phyloP scores from a whole-genome alignment of 2,888 invertebrate genomes.

The Drosophila nr. fundita region DNA sequence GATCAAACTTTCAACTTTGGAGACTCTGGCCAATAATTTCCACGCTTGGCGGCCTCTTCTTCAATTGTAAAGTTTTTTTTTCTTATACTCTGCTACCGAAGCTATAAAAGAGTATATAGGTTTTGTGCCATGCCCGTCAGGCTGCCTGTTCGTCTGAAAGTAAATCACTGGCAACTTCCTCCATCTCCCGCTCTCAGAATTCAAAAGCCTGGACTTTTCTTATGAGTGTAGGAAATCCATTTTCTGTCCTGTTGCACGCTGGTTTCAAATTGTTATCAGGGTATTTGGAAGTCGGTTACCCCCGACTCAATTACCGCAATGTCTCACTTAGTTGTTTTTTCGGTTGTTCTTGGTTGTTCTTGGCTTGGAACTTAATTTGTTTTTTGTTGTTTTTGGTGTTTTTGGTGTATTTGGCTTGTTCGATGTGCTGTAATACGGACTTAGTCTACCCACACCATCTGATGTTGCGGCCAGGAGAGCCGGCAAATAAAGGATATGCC shows the following conservation, averaged over 20 bases:
- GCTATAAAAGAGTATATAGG: not conserved
- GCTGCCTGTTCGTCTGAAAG: not conserved
- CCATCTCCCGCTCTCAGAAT: too few relatives aligned
- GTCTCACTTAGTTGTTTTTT: not conserved
- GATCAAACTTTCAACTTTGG: slow-evolving; percentile 71
- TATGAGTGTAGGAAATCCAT: not conserved
- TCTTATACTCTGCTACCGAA: not conserved
- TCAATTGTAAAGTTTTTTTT: slow-evolving; percentile 70
- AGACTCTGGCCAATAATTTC: slow-evolving; percentile 73
- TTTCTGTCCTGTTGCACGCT: not conserved
- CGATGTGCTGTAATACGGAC: slow-evolving; percentile 61
- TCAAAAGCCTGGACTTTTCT: too few relatives aligned
- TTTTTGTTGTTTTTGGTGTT: slow-evolving; percentile 58
- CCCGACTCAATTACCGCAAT: not conserved
- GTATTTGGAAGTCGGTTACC: not conserved
- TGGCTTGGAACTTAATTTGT: not conserved
- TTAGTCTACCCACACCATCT: slow-evolving; percentile 84
- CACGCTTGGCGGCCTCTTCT: slow-evolving; percentile 66
- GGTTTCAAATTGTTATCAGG: not conserved
- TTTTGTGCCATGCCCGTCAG: not conserved
- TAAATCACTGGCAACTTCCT: too few relatives aligned
- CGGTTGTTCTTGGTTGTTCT: not conserved
- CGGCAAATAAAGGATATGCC: slow-evolving; percentile 24
- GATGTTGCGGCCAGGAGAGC: slow-evolving; percentile 74
- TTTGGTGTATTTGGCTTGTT: slow-evolving; percentile 50